These are phyloP conservation scores for Lepisosteus osseus DNA, from an alignment of 2,113 vertebrate genomes.

Conservation along the genomic window DNA sequence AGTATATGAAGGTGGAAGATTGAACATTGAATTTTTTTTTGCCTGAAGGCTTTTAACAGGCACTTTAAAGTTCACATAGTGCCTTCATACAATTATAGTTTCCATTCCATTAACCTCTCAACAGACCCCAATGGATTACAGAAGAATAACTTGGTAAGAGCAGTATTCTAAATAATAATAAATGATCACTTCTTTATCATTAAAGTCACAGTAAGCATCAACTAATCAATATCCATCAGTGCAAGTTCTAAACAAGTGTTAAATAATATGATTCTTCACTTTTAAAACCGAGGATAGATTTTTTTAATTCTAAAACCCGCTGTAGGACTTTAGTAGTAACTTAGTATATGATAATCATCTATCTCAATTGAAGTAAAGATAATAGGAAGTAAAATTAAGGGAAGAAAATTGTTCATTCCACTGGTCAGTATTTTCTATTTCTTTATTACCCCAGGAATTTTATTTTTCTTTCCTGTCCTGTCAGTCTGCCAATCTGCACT, in stretches of 20 bases:
- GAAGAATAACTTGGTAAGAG: not conserved
- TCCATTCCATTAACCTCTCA: slow-evolving; percentile 26
- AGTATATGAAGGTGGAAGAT: not conserved
- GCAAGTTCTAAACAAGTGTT: slow-evolving; percentile 8
- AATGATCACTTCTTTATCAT: not conserved
- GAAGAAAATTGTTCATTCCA: too few relatives aligned
- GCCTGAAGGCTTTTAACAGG: slow-evolving; percentile 8
- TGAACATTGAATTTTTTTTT: slow-evolving; percentile 6
- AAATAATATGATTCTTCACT: too few relatives aligned
- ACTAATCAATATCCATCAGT: not conserved
- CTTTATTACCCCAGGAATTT: too few relatives aligned
- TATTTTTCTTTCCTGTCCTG: too few relatives aligned
- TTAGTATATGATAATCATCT: too few relatives aligned
- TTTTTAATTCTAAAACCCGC: too few relatives aligned
- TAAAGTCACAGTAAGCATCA: not conserved
- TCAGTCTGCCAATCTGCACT: too few relatives aligned
- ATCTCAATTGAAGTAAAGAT: too few relatives aligned
- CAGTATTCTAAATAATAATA: slow-evolving; percentile 11
- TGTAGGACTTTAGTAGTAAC: too few relatives aligned
- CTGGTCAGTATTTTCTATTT: too few relatives aligned
- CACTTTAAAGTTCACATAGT: slow-evolving; percentile 17
- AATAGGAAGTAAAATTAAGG: too few relatives aligned
- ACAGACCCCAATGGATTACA: not conserved
- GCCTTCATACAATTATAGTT: slow-evolving; percentile 22
- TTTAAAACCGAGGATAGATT: too few relatives aligned